These are phyloP conservation scores for Patagioenas fasciata DNA, from an alignment of 2,113 vertebrate genomes.

Conservation along the genomic window DNA sequence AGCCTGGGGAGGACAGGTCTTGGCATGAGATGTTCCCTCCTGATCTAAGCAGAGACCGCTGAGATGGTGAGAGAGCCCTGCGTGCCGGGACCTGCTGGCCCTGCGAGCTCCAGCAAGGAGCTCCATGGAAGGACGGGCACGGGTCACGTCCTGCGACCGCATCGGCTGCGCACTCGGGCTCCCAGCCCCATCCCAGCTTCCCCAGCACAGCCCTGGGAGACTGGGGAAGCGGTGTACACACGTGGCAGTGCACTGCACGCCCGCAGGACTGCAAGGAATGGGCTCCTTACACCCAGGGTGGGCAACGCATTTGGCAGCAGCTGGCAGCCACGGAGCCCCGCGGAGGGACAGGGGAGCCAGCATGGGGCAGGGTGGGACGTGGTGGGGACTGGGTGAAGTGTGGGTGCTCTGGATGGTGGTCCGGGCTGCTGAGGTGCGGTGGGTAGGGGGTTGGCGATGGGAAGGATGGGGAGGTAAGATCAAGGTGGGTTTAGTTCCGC, in stretches of 20 bases:
- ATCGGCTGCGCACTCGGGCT: not conserved
- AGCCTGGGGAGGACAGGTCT: conserved; percentile 42
- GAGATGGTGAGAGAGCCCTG: conserved; percentile 2
- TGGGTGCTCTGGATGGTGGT: not conserved
- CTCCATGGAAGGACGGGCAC: not conserved
- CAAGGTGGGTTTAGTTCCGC: not conserved
- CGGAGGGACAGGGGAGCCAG: accelerated
- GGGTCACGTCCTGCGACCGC: not conserved
- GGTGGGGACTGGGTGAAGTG: not conserved
- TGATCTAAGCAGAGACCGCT: conserved; percentile 6
- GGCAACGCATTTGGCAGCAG: not conserved
- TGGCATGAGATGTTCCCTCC: conserved; percentile 36
- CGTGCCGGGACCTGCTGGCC: conserved; percentile 4
- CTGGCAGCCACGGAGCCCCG: not conserved
- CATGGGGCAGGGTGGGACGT: not conserved
- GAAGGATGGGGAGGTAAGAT: not conserved
- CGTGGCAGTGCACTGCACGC: accelerated
- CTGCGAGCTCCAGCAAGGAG: not conserved
- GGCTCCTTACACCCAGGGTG: not conserved
- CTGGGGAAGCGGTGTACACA: not conserved
- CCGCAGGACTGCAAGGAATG: not conserved
- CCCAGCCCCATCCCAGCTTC: not conserved
- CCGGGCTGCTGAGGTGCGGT: not conserved
- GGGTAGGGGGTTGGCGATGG: not conserved
- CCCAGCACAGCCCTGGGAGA: accelerated